Conservation (phyloP, 2,888 invertebrate species). For the Lithophane semibrunnea region DNA sequence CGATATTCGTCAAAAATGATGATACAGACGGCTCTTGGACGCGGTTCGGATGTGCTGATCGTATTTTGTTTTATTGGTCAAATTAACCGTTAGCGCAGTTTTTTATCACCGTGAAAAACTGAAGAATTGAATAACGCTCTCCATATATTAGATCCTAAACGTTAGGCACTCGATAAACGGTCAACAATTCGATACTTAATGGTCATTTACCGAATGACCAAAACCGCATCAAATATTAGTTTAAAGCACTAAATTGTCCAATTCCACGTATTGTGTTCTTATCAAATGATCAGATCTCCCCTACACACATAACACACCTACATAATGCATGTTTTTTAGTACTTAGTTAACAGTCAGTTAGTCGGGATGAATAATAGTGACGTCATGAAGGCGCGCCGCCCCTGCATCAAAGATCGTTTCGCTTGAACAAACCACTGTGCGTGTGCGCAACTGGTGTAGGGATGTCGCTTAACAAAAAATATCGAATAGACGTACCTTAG, state of each 20-base stretch:
- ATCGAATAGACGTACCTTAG: slow-evolving; percentile 37
- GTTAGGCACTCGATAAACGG: not conserved
- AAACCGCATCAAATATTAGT: slow-evolving; percentile 35
- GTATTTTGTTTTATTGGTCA: not conserved
- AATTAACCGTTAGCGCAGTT: not conserved
- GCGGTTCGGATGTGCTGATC: not conserved
- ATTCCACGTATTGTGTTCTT: slow-evolving; percentile 44
- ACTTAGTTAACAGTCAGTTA: slow-evolving; percentile 68
- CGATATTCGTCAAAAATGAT: not conserved
- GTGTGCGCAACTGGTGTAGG: slow-evolving; percentile 71
- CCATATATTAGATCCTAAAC: not conserved
- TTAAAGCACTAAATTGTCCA: slow-evolving; percentile 34
- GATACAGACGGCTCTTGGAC: not conserved
- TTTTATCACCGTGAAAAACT: not conserved
- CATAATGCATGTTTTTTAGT: slow-evolving; percentile 66
- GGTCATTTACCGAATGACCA: not conserved
- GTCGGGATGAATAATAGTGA: slow-evolving; percentile 81
- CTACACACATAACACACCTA: slow-evolving; percentile 60
- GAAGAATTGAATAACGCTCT: not conserved
- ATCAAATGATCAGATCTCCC: slow-evolving; percentile 62
- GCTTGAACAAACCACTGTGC: slow-evolving; percentile 76
- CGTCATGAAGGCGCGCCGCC: slow-evolving; percentile 80
- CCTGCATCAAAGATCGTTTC: slow-evolving; percentile 83
- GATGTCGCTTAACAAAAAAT: slow-evolving; percentile 65
- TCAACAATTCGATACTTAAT: slow-evolving; percentile 9